Percentiles rank a stretch among this genome's conserved stretches.
phyloP scores from a whole-genome alignment of 2,797 vertebrate species.

The Arvicola amphibius region DNA sequence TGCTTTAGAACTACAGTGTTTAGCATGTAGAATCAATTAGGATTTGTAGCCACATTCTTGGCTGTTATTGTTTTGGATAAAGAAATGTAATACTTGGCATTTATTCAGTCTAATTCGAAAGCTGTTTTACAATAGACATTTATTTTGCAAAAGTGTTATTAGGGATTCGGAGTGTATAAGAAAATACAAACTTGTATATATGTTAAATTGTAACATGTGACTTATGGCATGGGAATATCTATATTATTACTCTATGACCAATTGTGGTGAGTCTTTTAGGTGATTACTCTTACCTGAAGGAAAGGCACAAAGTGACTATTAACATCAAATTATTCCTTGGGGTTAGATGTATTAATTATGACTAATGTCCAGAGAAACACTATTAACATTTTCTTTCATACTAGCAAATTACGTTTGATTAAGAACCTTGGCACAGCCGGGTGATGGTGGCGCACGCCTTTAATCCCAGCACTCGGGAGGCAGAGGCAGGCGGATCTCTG shows the following conservation, averaged over 20 bases:
- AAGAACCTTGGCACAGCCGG: not conserved
- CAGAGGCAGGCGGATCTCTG: too few species aligned
- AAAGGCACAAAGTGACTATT: not conserved
- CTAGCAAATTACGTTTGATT: not conserved
- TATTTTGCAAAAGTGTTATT: not conserved
- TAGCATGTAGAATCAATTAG: not conserved
- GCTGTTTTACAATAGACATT: not conserved
- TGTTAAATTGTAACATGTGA: not conserved
- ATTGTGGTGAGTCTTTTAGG: not conserved
- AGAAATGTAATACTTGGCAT: not conserved
- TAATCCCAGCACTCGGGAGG: too few species aligned
- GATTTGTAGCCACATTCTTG: not conserved
- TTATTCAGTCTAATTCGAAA: not conserved
- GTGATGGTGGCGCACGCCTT: too few species aligned
- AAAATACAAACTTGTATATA: not conserved
- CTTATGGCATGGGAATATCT: not conserved
- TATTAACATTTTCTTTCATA: not conserved
- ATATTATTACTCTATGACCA: not conserved
- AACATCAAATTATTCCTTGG: not conserved
- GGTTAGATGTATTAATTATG: not conserved
- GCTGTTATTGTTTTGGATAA: not conserved
- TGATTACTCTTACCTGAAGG: not conserved
- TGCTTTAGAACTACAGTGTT: not conserved
- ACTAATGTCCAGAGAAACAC: not conserved
- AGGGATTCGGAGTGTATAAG: not conserved